Conservation (phyloP, 1,140 invertebrate genomes). For the Zaprionus ornatus region DNA sequence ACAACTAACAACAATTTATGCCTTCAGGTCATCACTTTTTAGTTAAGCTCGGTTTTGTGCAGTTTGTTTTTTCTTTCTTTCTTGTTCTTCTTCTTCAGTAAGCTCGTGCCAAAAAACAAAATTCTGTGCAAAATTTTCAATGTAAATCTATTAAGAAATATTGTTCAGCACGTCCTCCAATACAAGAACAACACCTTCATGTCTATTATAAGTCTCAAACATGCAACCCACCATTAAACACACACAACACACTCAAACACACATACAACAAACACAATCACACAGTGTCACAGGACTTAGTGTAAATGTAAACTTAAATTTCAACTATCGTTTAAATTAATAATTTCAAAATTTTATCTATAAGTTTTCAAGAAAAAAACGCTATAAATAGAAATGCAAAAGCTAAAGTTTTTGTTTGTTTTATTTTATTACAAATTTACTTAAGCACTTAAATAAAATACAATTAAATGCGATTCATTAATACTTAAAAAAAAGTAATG, state of each 20-base stretch:
- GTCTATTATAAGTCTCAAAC: slow-evolving; percentile 70
- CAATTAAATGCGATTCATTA: slow-evolving; percentile 47
- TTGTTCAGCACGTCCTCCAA: slow-evolving; percentile 51
- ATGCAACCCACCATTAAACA: slow-evolving; percentile 50
- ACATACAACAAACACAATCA: slow-evolving; percentile 38
- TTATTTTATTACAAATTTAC: slow-evolving; percentile 60
- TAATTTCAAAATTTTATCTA: slow-evolving; percentile 57
- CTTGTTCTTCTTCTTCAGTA: slow-evolving; percentile 42
- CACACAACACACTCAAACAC: slow-evolving; percentile 26
- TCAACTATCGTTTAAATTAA: slow-evolving; percentile 65
- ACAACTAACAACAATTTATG: slow-evolving; percentile 3
- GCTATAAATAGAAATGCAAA: slow-evolving; percentile 43
- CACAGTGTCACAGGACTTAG: slow-evolving; percentile 60
- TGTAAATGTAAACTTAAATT: slow-evolving; percentile 69
- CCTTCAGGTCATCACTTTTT: slow-evolving; percentile 26
- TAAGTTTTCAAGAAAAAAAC: slow-evolving; percentile 50
- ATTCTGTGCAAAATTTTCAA: slow-evolving; percentile 71
- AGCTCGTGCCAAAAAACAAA: slow-evolving; percentile 75
- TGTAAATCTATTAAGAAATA: slow-evolving; percentile 54
- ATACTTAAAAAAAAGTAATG: slow-evolving; percentile 26
- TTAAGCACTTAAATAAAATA: slow-evolving; percentile 63
- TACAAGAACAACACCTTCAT: slow-evolving; percentile 25
- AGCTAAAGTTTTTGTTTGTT: slow-evolving; percentile 66
- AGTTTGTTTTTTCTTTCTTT: slow-evolving; percentile 20
- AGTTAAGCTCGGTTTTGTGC: slow-evolving; percentile 56